Evolutionary conservation across 2,113 vertebrate species (phyloP), one percentile per base, ranked within the genome.

Genomic region (Nannobrachium achirus): DNA sequence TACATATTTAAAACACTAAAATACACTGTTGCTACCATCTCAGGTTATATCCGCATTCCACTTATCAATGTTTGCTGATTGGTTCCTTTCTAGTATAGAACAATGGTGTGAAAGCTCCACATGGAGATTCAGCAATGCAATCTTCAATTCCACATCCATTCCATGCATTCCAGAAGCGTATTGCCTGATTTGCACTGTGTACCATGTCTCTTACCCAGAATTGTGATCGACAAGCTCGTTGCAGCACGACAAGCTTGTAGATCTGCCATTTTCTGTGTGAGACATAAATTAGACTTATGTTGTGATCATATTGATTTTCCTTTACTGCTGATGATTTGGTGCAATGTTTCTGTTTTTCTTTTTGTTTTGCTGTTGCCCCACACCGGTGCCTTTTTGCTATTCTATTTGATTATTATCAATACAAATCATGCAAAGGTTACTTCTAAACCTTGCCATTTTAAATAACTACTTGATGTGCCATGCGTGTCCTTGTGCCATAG

Each of bases 371-470:
- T 60, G 69, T 71, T 75, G 18, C 50, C 18, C 10, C 50, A 19
- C 50, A 9, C 62, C 49, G 38, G 86, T 88, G 86, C 88, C 86
- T 89, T 89, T 33, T 78, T 62, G 8, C 20, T 41, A 7, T 39
- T 75, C 45, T 70, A 55, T 80, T 82, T 33, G 25, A 33, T 33
- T 33, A 33, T 33, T 33, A 33, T 33, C 25, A 33, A 33, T 4
- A 33, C 25, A 33, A 33, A 33, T 33, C 25, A 33, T 33, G 25
- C 49, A 9, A 16, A 63, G 40, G n/a, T 14, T 14, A 38, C 51
- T 33, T 18, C 2, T 13, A 50, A 55, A 44, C 6, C 3, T 20
- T 1, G 66, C 10, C 11, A 14, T 49, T 49, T 11, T 42, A 16
- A 46, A 53, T 7, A 48, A 49, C 18, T 39, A 14, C 11, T 53